These are phyloP conservation scores for Tapirus indicus DNA, from an alignment of 2,797 vertebrate species.

Conservation along the genomic window DNA sequence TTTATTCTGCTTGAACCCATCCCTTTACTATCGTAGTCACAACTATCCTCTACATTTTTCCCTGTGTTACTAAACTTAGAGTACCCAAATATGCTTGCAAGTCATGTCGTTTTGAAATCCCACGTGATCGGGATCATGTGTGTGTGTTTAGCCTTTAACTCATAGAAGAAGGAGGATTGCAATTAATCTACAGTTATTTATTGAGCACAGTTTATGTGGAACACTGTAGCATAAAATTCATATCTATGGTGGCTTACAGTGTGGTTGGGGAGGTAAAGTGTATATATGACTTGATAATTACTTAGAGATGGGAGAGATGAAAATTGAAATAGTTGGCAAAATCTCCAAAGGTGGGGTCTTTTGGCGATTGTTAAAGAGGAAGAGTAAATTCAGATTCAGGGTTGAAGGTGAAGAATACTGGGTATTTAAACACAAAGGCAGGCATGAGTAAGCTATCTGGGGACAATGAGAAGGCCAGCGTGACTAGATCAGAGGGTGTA, in stretches of 20 bases:
- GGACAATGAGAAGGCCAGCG: background rate
- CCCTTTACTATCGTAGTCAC: background rate
- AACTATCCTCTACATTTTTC: background rate
- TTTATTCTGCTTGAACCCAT: slow-evolving; percentile 16
- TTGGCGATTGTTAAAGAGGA: background rate
- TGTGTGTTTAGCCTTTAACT: slow-evolving; percentile 41
- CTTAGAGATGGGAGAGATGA: slow-evolving; percentile 26
- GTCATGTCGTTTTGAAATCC: slow-evolving; percentile 38
- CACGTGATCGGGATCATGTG: background rate
- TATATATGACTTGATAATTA: background rate
- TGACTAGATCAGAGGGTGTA: background rate
- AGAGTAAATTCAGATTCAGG: background rate
- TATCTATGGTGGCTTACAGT: background rate
- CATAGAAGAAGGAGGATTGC: background rate
- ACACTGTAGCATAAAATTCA: background rate
- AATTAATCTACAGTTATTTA: slow-evolving; percentile 14
- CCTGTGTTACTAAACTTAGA: slow-evolving; percentile 6
- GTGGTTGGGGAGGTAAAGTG: background rate
- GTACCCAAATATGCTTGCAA: background rate
- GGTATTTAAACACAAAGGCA: background rate
- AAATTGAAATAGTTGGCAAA: slow-evolving; percentile 25
- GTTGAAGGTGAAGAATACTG: background rate
- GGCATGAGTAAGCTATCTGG: background rate
- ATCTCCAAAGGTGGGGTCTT: background rate
- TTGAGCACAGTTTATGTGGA: background rate